A percentile compares a stretch with the other conserved stretches of the same genome.
phyloP scores from a whole-genome alignment of 2,113 vertebrate species.

The Onychostruthus taczanowskii region DNA sequence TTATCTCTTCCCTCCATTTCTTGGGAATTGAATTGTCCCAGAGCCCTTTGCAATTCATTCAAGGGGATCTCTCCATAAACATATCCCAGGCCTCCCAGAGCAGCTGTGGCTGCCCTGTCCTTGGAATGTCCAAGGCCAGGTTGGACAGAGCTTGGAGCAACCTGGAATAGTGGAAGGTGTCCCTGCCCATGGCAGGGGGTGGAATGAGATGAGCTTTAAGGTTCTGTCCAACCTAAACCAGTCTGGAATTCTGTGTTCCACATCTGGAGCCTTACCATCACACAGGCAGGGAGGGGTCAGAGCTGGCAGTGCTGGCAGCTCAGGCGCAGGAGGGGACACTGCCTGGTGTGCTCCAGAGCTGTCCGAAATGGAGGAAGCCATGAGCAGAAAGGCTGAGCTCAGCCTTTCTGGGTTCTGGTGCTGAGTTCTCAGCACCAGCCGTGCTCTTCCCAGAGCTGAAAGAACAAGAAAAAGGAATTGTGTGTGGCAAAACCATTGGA shows the following conservation, averaged over 20 bases:
- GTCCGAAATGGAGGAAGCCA: fast-evolving
- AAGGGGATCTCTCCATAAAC: not conserved
- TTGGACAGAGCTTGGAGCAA: fast-evolving
- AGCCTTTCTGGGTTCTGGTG: too few species aligned
- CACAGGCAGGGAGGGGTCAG: not conserved
- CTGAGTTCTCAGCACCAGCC: not conserved
- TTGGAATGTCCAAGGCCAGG: not conserved
- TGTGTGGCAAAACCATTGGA: not conserved
- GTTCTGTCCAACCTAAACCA: not conserved
- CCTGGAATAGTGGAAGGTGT: not conserved
- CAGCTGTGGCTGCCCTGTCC: not conserved
- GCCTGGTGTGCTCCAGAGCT: fast-evolving
- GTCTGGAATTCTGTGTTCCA: not conserved
- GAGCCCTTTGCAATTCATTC: not conserved
- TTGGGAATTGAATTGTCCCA: not conserved
- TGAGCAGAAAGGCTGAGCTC: not conserved
- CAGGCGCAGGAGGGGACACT: not conserved
- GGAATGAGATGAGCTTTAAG: fast-evolving
- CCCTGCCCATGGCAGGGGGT: not conserved
- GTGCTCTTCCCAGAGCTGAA: not conserved
- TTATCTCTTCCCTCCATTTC: not conserved
- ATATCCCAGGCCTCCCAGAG: not conserved
- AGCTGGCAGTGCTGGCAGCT: not conserved
- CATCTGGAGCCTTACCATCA: not conserved
- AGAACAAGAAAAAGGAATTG: not conserved